Evolutionary conservation across 2,113 vertebrate species (phyloP), one percentile per base, ranked within the genome.

Genomic region (Echinops telfairi): DNA sequence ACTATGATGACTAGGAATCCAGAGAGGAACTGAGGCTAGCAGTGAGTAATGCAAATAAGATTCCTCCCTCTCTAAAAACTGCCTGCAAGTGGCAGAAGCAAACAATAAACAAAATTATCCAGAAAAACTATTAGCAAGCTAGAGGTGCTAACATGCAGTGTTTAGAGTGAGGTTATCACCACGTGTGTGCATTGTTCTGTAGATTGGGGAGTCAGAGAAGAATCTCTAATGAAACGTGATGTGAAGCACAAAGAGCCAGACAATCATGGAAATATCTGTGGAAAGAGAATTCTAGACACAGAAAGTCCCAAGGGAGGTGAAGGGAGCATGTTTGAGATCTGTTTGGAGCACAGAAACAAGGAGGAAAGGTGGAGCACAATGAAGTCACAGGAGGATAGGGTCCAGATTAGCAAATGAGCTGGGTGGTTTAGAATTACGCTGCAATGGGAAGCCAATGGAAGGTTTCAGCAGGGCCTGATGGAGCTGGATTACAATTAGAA

Each of bases 111-210:
- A 78, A n/a, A 64, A 31, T 29, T 16, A 82, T 36, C 10, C 8
- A 60, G 78, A 70, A 92, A 84, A 62, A 23, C 6, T 40, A 29
- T 6, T 11, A 66, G 23, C 38, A 62, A 40, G 64, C 7, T 15
- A 40, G 33, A 91, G 70, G 29, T 1, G 53, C 33, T 23, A 11
- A 6, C 1, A 14, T 0, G 57, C 23, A 38, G 40, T 7, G 87
- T 3, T 3, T 3, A 43, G 23, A 20, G 10, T 0, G 23, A 17
- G 12, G 16, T 0, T 1, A 1, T 19, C 29, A 36, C 9, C 19
- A 40, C 40, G 40, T 80, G 8, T 11, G 8, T 11, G 6, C 8
- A 16, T 3, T 29, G 5, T 6, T 60, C 47, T n/a, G 66, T 40
- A 40, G 40, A 40, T 40, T 40, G 40, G 40, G 40, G 40, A 40